Percentiles rank a stretch among this genome's conserved stretches.
phyloP scores from a whole-genome alignment of 2,797 vertebrate genomes.

The Intellagama lesueurii region DNA sequence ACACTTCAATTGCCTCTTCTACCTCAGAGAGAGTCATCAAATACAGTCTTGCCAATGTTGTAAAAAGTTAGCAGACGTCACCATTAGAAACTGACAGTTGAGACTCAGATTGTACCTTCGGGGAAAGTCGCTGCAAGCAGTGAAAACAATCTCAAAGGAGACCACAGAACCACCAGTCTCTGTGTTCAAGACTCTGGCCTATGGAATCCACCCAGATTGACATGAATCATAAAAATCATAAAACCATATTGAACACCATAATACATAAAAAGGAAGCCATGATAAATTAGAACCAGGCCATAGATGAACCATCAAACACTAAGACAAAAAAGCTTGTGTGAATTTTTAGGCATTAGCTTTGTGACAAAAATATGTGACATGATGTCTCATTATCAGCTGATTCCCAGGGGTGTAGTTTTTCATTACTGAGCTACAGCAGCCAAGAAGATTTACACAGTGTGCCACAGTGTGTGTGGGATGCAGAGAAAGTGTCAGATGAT shows the following conservation, averaged over 20 bases:
- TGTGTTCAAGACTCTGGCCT: no score
- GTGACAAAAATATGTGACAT: neutral
- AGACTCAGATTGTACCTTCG: no score
- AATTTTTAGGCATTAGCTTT: neutral
- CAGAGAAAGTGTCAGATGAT: neutral
- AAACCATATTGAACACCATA: neutral
- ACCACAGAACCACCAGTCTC: no score
- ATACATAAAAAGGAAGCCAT: neutral
- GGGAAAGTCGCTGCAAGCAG: no score
- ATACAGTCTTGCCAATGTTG: no score
- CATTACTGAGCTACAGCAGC: neutral
- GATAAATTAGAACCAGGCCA: neutral
- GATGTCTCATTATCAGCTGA: neutral
- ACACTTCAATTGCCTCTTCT: no score
- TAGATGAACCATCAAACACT: neutral
- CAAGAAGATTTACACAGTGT: neutral
- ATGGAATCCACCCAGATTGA: no score
- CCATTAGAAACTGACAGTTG: no score
- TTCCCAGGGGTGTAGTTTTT: neutral
- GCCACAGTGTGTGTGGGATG: neutral
- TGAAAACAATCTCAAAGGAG: no score
- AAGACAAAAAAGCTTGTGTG: neutral
- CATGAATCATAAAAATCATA: neutral
- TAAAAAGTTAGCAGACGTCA: no score
- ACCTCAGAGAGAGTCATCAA: no score